Evolutionary conservation across 1,140 invertebrate species (phyloP).

Genomic region (Papilio polytes): DNA sequence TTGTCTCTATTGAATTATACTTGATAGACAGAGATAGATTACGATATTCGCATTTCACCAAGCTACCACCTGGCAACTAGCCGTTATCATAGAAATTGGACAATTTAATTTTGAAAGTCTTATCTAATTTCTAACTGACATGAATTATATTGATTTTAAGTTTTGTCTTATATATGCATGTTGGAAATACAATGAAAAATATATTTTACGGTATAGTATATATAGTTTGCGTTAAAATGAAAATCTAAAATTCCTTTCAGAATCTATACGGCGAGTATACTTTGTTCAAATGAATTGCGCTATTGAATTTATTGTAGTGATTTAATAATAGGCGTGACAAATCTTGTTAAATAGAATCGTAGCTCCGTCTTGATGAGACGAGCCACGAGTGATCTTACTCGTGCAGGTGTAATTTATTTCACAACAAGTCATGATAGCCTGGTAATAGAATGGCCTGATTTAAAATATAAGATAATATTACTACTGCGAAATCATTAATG

Average conservation of each 20-base stretch:
- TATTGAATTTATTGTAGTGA: background rate
- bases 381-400: background rate
- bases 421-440: background rate
- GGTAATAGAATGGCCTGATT: background rate
- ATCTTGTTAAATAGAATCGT: background rate
- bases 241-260: background rate
- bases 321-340: conserved; percentile 6
- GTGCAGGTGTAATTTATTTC: background rate
- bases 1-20: background rate
- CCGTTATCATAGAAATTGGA: background rate
- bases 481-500: background rate
- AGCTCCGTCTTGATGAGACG: background rate
- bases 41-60: background rate
- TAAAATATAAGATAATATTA: background rate
- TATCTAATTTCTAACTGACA: background rate
- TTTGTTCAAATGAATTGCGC: background rate
- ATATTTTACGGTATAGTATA: too few relatives aligned
- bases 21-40: background rate
- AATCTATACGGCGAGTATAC: background rate
- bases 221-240: too few relatives aligned
- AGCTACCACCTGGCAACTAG: background rate
- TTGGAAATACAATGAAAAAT: background rate
- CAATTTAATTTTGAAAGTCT: background rate
- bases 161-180: background rate
- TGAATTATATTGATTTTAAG: background rate